These are phyloP conservation scores for Asbolus verrucosus DNA, from an alignment of 1,140 invertebrate species.

Conservation along the genomic window DNA sequence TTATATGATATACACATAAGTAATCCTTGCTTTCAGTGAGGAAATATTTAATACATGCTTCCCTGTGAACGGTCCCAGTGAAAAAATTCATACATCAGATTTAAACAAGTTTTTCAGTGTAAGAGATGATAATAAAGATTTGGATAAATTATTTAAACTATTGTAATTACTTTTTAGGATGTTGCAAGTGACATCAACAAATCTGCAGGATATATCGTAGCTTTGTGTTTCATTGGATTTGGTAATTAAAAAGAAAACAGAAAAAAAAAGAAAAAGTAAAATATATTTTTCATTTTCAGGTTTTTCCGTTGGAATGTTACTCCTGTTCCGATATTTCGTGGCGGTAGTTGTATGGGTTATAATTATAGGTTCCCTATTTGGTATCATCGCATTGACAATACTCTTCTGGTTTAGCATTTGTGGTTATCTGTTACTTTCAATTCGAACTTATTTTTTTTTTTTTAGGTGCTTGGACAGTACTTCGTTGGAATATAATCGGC, in stretches of 20 bases:
- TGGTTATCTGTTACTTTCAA: neutral
- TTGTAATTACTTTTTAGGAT: conserved; percentile 21
- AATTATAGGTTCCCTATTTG: conserved; percentile 69
- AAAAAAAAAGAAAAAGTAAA: too few species aligned
- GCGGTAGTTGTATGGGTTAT: conserved; percentile 77
- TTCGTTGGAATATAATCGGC: neutral
- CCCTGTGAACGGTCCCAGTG: too few species aligned
- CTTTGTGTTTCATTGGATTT: conserved; percentile 20
- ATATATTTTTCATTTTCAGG: conserved; percentile 63
- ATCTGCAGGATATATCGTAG: conserved; percentile 14
- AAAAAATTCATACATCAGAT: too few species aligned
- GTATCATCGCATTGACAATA: conserved; percentile 70
- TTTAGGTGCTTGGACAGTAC: neutral
- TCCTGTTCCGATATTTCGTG: conserved; percentile 73
- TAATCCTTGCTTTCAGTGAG: too few species aligned
- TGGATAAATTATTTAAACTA: too few species aligned
- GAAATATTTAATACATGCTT: too few species aligned
- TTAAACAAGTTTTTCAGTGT: too few species aligned
- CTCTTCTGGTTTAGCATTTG: conserved; percentile 73
- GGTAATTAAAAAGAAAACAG: neutral
- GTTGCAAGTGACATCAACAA: conserved; percentile 4
- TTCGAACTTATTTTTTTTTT: neutral
- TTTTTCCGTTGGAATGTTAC: conserved; percentile 70
- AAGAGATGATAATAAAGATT: too few species aligned
- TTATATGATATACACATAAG: too few species aligned